A percentile compares a stretch with the other conserved stretches of the same genome.
These are phyloP conservation scores for Melanotaenia duboulayi DNA, from an alignment of 2,113 vertebrate species.

Conservation along the genomic window DNA sequence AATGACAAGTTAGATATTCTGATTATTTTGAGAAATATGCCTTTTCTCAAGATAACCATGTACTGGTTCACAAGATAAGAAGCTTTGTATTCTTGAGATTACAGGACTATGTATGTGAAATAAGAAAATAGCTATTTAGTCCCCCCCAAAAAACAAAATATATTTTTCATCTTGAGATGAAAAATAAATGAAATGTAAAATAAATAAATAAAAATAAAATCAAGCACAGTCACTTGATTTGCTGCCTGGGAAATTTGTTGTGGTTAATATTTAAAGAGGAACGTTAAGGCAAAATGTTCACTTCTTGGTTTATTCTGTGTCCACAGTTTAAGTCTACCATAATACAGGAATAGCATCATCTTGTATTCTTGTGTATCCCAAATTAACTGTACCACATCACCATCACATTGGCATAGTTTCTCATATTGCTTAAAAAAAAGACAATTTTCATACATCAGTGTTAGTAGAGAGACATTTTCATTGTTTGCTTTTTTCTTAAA, in stretches of 20 bases:
- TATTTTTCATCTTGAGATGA: too few relatives aligned
- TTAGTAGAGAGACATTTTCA: constrained; percentile 78
- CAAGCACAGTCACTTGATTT: too few relatives aligned
- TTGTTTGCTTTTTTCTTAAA: constrained; percentile 50
- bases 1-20: too few relatives aligned
- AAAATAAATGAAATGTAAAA: too few relatives aligned
- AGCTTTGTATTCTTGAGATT: too few relatives aligned
- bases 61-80: too few relatives aligned
- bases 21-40: too few relatives aligned
- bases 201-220: too few relatives aligned
- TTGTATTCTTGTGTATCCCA: constrained; percentile 72
- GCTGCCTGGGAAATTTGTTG: neutral
- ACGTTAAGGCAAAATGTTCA: constrained; percentile 40
- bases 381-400: constrained; percentile 81
- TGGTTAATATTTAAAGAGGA: constrained; percentile 23
- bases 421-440: constrained; percentile 83
- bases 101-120: too few relatives aligned
- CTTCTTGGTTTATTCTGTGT: constrained; percentile 80
- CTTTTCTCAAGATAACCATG: too few relatives aligned
- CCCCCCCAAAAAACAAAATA: too few relatives aligned
- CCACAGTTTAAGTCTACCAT: constrained; percentile 77
- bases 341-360: constrained; percentile 77
- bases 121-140: too few relatives aligned
- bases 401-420: constrained; percentile 77
- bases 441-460: constrained; percentile 81